Percentiles rank a stretch among this genome's conserved stretches.
Conservation (phyloP, 2,888 invertebrate genomes). For the Ennomos quercinarius region DNA sequence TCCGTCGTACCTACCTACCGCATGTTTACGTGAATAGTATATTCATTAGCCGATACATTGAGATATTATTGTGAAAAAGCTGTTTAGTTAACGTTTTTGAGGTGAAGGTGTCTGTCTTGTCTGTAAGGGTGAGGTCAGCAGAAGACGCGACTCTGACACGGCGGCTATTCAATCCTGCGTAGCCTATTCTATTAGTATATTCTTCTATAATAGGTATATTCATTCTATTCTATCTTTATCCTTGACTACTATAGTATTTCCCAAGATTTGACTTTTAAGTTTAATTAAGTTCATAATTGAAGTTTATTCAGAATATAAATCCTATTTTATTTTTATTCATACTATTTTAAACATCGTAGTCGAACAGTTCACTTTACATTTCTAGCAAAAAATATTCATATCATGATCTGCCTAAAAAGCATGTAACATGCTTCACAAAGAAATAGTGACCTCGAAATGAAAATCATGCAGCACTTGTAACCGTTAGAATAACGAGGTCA, state of each 20-base stretch:
- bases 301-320: conserved; percentile 48
- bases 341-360: conserved; percentile 22
- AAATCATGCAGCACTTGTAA: conserved; percentile 78
- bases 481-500: conserved; percentile 84
- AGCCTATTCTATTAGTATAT: conserved; percentile 55
- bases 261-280: conserved; percentile 50
- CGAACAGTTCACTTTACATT: conserved; percentile 29
- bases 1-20: conserved; percentile 41
- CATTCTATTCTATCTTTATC: conserved; percentile 46
- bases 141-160: conserved; percentile 45
- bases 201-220: conserved; percentile 56
- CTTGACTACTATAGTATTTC: conserved; percentile 56
- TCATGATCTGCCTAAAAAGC: conserved; percentile 66
- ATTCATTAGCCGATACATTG: conserved; percentile 54
- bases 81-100: conserved; percentile 50
- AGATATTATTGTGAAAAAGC: conserved; percentile 52
- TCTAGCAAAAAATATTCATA: conserved; percentile 57
- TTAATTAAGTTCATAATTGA: conserved; percentile 58
- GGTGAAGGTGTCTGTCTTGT: conserved; percentile 54
- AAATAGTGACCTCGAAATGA: conserved; percentile 79
- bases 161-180: conserved; percentile 35
- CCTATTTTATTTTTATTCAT: conserved; percentile 27
- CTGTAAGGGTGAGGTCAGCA: conserved; percentile 53
- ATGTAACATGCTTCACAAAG: conserved; percentile 75
- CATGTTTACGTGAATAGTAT: conserved; percentile 49